Evolutionary conservation across 1,140 invertebrate genomes (phyloP), one percentile per base, ranked within the genome.

Genomic region (Cotesia chilonis): DNA sequence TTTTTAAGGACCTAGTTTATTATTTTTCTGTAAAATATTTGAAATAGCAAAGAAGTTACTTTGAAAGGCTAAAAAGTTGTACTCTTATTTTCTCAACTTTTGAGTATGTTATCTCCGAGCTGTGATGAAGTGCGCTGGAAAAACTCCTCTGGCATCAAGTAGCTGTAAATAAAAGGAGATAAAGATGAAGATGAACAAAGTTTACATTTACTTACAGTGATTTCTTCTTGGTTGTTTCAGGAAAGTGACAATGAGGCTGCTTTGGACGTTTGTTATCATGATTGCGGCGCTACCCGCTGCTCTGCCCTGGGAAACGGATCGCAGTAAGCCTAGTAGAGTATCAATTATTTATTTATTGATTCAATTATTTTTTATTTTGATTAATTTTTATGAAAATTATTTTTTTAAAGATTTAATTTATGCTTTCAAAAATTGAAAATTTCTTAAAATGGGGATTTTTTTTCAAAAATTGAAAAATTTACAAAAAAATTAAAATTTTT

Each of bases 321-420:
- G 79, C 59, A 79, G 64, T 70, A 85, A 84, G 74, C 82, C 82
- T 61, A 82, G 83, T 85, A 79, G 67, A 76, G 77, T 79, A 79
- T 76, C 73, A 69, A 74, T 74, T 54, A 70, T 65, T 67, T 57
- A 72, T 59, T 68, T 63, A 60, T 63, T 67, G 36, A 12, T 20
- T 51, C 10, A 36, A n/a, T 38, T 36, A 36, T 59, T 14, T 57
- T 17, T 59, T 17, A 17, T 1, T 17, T 17, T 17, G 17, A 17
- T 17, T 17, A 17, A 17, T 17, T 17, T 17, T 17, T 0, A 1
- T 1, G 17, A 17, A 17, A 17, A 17, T 17, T 17, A 17, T 17
- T 17, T 17, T 17, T 17, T 17, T 17, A 17, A 17, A 1, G 1
- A 17, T 17, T 17, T 17, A 17, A 17, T 17, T 17, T 17, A 1